Percentiles rank a stretch among this genome's conserved stretches.
Evolutionary conservation across 1,140 invertebrate species (phyloP).

Genomic region (Gryllus bimaculatus): DNA sequence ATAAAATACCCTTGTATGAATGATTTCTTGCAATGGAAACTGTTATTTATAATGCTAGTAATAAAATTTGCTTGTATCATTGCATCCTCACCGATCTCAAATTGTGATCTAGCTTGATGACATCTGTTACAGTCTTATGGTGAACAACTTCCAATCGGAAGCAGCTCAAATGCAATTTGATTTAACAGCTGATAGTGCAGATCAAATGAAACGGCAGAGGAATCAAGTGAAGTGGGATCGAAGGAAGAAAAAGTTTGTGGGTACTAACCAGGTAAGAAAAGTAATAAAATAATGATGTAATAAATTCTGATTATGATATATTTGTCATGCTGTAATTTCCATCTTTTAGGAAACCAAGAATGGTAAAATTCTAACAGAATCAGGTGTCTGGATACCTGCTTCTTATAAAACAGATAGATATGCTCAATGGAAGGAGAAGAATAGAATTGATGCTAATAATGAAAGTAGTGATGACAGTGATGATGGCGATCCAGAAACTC

Average conservation of each 20-base stretch:
- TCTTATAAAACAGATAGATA: conserved; percentile 88
- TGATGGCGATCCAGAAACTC: conserved; percentile 19
- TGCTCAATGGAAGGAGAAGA: conserved; percentile 75
- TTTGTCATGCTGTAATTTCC: neutral
- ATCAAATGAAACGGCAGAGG: conserved; percentile 45
- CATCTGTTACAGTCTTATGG: conserved; percentile 46
- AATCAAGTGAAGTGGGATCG: conserved; percentile 72
- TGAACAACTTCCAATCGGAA: conserved; percentile 63
- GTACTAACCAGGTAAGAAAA: conserved; percentile 43
- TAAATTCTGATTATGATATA: neutral
- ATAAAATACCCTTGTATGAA: no score
- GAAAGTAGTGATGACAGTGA: conserved; percentile 29
- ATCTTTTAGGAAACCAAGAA: conserved; percentile 43
- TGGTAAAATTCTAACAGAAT: conserved; percentile 88
- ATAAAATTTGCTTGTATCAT: no score
- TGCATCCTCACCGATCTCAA: no score
- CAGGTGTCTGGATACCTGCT: conserved; percentile 85
- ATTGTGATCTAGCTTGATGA: no score
- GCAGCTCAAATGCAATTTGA: conserved; percentile 67
- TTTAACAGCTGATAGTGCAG: conserved; percentile 66
- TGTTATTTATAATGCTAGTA: no score
- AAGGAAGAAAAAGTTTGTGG: conserved; percentile 88
- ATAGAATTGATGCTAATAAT: conserved; percentile 55
- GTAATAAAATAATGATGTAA: neutral
- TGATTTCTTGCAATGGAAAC: no score